phyloP scores from a whole-genome alignment of 2,888 invertebrate species.

The Ophion ellenae region DNA sequence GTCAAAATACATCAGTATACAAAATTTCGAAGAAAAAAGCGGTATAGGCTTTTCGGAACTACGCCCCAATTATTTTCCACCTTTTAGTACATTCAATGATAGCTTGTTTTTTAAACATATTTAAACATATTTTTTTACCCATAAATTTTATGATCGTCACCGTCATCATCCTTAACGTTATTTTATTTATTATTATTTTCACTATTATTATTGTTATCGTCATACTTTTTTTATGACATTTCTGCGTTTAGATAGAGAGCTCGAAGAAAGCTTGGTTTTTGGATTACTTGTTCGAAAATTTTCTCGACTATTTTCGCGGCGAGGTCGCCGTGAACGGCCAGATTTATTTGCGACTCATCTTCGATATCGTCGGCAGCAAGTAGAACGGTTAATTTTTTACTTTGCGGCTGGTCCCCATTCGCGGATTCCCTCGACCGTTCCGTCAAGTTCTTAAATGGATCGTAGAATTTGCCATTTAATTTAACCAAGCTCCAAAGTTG shows the following conservation, averaged over 20 bases:
- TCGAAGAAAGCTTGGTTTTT: not conserved
- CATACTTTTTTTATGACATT: not conserved
- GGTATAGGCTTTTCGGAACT: no score
- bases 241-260: not conserved
- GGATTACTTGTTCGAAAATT: conserved; percentile 75
- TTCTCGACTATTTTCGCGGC: conserved; percentile 77
- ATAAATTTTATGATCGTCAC: no score
- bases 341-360: conserved; percentile 76
- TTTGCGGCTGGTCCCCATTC: conserved; percentile 18
- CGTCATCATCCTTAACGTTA: not conserved
- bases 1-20: no score
- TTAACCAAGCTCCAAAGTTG: no score
- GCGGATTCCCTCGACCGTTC: conserved; percentile 11
- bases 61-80: no score
- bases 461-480: no score
- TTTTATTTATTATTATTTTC: conserved; percentile 9
- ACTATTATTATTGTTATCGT: not conserved
- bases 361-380: conserved; percentile 70
- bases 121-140: no score
- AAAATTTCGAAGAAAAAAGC: no score
- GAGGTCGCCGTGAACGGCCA: conserved; percentile 75
- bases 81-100: no score
- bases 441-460: not conserved
- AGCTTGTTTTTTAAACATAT: no score
- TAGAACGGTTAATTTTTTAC: conserved; percentile 43